Evolutionary conservation across 2,113 vertebrate species (phyloP).

Genomic region (Amblyornis subalaris): DNA sequence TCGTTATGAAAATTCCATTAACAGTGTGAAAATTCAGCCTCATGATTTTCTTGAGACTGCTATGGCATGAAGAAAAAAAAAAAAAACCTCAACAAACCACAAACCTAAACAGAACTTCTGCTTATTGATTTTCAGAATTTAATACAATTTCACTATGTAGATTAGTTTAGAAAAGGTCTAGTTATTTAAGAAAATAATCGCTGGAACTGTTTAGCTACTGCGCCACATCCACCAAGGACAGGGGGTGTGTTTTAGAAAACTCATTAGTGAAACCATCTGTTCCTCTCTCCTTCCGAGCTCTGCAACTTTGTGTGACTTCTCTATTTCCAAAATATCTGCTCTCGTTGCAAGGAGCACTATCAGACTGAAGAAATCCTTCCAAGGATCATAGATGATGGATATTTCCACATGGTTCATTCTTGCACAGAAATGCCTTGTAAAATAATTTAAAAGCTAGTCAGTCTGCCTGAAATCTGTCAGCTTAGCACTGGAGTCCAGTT

Average conservation of each 20-base stretch:
- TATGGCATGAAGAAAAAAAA: neutral
- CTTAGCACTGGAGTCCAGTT: neutral
- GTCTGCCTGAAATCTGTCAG: neutral
- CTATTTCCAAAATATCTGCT: neutral
- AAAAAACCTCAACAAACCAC: neutral
- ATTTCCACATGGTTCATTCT: neutral
- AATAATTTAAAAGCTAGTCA: neutral
- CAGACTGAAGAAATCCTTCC: neutral
- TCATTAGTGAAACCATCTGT: conserved; percentile 55
- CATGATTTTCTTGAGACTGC: neutral
- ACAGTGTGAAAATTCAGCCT: neutral
- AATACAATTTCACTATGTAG: neutral
- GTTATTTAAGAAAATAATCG: neutral
- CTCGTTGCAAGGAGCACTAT: neutral
- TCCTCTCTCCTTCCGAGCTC: neutral
- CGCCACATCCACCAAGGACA: neutral
- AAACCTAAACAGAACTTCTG: neutral
- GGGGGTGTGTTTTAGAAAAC: conserved; percentile 19
- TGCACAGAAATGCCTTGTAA: neutral
- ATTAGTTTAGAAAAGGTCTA: neutral
- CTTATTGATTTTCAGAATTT: neutral
- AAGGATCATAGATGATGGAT: neutral
- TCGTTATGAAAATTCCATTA: neutral
- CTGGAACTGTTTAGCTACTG: neutral
- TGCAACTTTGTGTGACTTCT: conserved; percentile 17